phyloP scores from a whole-genome alignment of 1,140 invertebrate species.

The Saccostrea echinata region DNA sequence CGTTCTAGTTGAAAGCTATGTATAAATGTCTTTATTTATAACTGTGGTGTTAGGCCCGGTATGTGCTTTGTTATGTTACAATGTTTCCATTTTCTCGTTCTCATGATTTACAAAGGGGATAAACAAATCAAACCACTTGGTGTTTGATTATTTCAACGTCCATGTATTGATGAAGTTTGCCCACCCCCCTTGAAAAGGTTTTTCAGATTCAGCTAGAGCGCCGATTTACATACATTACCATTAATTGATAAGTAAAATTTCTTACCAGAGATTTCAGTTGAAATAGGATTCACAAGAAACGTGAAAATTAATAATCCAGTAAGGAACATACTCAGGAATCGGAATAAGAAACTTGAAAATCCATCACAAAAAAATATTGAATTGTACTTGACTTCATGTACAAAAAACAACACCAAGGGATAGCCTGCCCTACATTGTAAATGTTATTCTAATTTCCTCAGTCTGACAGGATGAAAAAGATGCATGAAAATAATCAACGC shows the following conservation, averaged over 20 bases:
- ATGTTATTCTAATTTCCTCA: slow-evolving; percentile 29
- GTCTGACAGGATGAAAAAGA: slow-evolving; percentile 35
- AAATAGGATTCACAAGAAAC: slow-evolving; percentile 18
- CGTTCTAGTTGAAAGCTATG: slow-evolving; percentile 2
- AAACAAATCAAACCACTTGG: slow-evolving; percentile 30
- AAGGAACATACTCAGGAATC: slow-evolving; percentile 18
- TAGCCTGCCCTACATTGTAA: slow-evolving; percentile 5
- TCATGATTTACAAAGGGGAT: slow-evolving; percentile 2
- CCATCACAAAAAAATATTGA: slow-evolving; percentile 16
- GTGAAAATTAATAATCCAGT: slow-evolving; percentile 16
- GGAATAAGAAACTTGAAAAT: slow-evolving; percentile 1
- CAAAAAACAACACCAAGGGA: neutral
- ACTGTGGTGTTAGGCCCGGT: neutral
- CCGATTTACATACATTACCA: neutral
- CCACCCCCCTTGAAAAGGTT: neutral
- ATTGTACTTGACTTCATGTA: neutral
- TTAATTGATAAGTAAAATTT: slow-evolving; percentile 8
- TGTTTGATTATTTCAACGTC: slow-evolving; percentile 17
- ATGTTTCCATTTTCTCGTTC: neutral
- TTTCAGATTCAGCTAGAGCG: neutral
- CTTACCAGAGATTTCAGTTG: slow-evolving; percentile 34
- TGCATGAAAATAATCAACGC: slow-evolving; percentile 24
- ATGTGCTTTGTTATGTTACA: slow-evolving; percentile 21
- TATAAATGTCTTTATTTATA: slow-evolving; percentile 26
- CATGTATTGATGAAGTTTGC: neutral